Percentiles rank a stretch among this genome's conserved stretches.
Conservation (phyloP, 1,140 invertebrate species). For the Gonioctena quinquepunctata region DNA sequence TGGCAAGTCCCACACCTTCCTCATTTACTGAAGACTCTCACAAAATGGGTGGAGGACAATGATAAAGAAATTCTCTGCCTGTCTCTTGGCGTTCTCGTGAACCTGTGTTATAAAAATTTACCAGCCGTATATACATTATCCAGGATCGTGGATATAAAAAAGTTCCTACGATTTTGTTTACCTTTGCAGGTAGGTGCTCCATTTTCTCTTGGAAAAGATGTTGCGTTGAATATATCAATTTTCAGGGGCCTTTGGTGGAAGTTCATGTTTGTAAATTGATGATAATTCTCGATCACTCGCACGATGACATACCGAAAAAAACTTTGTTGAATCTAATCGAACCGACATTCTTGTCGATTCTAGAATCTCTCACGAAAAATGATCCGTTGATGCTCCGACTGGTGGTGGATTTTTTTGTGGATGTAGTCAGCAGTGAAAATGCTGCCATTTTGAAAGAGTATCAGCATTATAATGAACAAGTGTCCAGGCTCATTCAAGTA, state of each 20-base stretch:
- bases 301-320: constrained; percentile 58
- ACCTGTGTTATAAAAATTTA: constrained; percentile 72
- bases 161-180: constrained; percentile 62
- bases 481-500: constrained; percentile 36
- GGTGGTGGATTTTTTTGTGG: constrained; percentile 62
- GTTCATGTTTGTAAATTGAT: constrained; percentile 62
- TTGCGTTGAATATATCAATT: constrained; percentile 4
- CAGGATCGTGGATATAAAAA: constrained; percentile 67
- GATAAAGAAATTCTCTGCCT: constrained; percentile 62
- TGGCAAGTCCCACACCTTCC: constrained; percentile 72
- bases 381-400: constrained; percentile 59
- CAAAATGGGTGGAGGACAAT: constrained; percentile 63
- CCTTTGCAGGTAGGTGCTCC: constrained; percentile 58
- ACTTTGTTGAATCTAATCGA: constrained; percentile 59
- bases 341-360: constrained; percentile 58
- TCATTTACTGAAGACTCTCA: constrained; percentile 64
- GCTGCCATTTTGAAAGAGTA: constrained; percentile 19
- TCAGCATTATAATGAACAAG: constrained; percentile 28
- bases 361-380: constrained; percentile 56
- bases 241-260: constrained; percentile 53
- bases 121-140: constrained; percentile 68
- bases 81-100: constrained; percentile 70
- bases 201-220: not conserved
- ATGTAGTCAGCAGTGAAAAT: constrained; percentile 50
- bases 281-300: constrained; percentile 61